A percentile compares a stretch with the other conserved stretches of the same genome.
These are phyloP conservation scores for Lasioglossum calceatum DNA, from an alignment of 2,888 invertebrate species.

Conservation along the genomic window DNA sequence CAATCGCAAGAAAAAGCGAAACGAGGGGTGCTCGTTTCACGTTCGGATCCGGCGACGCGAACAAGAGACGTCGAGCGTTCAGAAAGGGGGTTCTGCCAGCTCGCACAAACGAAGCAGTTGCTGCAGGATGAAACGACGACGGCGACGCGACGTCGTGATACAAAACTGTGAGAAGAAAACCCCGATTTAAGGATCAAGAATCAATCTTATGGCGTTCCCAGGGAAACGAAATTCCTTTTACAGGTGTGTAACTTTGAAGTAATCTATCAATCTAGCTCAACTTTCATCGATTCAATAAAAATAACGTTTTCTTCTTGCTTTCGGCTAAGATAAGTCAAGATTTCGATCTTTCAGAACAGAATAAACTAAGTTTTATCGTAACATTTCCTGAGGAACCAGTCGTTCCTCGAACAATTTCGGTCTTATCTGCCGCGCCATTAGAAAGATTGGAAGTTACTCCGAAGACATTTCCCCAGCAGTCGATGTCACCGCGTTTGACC, in stretches of 20 bases:
- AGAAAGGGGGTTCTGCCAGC: constrained; percentile 4
- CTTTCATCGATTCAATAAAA: background rate
- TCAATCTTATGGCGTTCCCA: background rate
- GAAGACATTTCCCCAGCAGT: background rate
- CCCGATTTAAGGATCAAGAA: background rate
- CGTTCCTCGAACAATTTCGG: constrained; percentile 61
- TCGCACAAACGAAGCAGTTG: constrained; percentile 35
- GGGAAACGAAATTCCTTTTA: background rate
- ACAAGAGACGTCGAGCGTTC: constrained; percentile 22
- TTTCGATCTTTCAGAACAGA: background rate
- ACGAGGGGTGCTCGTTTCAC: background rate
- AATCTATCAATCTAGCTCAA: background rate
- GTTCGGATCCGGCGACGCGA: constrained; percentile 40
- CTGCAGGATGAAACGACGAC: constrained; percentile 33
- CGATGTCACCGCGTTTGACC: constrained; percentile 23
- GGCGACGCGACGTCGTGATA: constrained; percentile 35
- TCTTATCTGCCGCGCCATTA: constrained; percentile 62
- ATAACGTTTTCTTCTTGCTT: background rate
- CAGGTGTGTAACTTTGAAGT: background rate
- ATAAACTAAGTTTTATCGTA: background rate
- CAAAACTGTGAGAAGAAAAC: constrained; percentile 34
- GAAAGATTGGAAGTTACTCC: constrained; percentile 46
- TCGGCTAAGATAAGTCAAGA: background rate
- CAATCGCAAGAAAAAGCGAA: constrained; percentile 3
- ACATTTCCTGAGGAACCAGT: constrained; percentile 7